Conservation (phyloP, 1,140 invertebrate species). For the Bombus terrestris region DNA sequence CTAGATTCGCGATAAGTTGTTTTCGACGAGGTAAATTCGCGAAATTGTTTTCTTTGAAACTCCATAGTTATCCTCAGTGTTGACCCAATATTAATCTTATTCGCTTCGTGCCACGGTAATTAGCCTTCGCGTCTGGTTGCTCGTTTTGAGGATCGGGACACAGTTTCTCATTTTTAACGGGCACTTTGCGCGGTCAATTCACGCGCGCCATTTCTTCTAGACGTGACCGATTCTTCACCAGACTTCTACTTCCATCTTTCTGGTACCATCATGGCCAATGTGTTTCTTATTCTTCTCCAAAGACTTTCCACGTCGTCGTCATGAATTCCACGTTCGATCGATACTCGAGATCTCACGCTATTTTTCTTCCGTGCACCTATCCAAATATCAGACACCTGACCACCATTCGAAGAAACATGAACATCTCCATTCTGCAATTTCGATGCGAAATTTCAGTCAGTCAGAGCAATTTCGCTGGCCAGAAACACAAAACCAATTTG, state of each 20-base stretch:
- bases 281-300: no score
- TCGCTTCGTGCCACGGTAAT: background rate
- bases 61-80: background rate
- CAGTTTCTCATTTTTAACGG: no score
- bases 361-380: background rate
- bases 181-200: background rate
- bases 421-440: no score
- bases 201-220: background rate
- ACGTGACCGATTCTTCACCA: background rate
- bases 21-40: background rate
- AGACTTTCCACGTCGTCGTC: no score
- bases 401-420: no score
- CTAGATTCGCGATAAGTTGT: background rate
- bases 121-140: background rate
- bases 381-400: background rate
- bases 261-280: no score
- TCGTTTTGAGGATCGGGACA: background rate
- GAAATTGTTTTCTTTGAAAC: background rate
- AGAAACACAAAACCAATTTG: background rate
- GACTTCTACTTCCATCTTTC: background rate
- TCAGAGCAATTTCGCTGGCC: no score
- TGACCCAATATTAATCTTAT: constrained; percentile 24
- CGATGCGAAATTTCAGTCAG: background rate
- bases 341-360: background rate
- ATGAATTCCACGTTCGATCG: background rate